Percentiles rank a stretch among this genome's conserved stretches.
Evolutionary conservation across 2,888 invertebrate genomes (phyloP).

Genomic region (Hyppa rectilinea): DNA sequence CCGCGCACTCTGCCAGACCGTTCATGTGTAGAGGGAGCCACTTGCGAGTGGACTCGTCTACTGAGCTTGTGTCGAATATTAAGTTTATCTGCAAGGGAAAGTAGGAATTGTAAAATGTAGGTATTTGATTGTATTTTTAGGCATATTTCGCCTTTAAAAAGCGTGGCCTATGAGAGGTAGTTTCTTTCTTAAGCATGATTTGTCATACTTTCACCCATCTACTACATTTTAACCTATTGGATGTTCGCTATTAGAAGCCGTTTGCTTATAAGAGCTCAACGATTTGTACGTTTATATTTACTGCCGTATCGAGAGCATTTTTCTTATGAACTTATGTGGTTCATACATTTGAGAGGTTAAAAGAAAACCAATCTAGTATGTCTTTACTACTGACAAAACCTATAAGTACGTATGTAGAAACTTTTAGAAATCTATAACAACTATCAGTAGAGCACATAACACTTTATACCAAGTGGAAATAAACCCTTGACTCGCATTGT

Average conservation of each 20-base stretch:
- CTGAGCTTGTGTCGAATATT: conserved; percentile 92
- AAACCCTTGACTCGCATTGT: not conserved
- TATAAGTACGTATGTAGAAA: not conserved
- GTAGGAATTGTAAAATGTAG: not conserved
- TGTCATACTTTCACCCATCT: not conserved
- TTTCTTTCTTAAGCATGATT: not conserved
- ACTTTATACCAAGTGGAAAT: not conserved
- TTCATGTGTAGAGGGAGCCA: conserved; percentile 95
- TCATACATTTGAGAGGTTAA: too few relatives aligned
- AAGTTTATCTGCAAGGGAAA: conserved; percentile 91
- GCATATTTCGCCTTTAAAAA: not conserved
- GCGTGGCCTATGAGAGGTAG: not conserved
- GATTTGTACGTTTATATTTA: too few relatives aligned
- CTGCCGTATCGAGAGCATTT: too few relatives aligned
- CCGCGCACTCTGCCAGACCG: conserved; percentile 94
- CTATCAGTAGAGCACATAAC: not conserved
- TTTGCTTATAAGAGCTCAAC: too few relatives aligned
- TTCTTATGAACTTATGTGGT: too few relatives aligned
- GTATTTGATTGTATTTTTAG: not conserved
- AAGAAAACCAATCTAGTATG: not conserved
- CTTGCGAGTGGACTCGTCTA: conserved; percentile 91
- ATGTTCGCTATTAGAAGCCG: too few relatives aligned
- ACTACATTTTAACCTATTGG: too few relatives aligned
- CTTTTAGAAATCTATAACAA: not conserved
- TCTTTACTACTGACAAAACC: not conserved